These are phyloP conservation scores for Falco concolor DNA, from an alignment of 2,797 vertebrate genomes.

Conservation along the genomic window DNA sequence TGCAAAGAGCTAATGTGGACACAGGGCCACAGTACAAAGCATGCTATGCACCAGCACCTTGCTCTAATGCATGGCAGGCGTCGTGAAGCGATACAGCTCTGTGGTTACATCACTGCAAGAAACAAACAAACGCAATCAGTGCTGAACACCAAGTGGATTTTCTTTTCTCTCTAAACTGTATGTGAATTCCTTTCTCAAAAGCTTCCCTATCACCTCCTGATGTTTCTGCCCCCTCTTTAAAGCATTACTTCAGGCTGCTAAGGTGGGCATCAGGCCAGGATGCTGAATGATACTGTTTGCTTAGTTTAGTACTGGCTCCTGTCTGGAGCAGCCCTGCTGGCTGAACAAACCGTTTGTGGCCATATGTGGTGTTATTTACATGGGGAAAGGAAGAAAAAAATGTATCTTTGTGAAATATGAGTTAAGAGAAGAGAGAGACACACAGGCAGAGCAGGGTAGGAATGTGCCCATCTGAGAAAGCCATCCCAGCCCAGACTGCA, in stretches of 20 bases:
- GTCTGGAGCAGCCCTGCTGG: background rate
- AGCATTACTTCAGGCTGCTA: background rate
- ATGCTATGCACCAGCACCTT: background rate
- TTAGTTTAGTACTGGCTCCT: background rate
- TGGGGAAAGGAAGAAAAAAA: background rate
- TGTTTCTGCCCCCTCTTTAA: background rate
- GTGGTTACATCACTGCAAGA: background rate
- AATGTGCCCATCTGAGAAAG: background rate
- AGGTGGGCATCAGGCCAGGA: background rate
- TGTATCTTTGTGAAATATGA: background rate
- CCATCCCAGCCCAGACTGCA: rapidly evolving
- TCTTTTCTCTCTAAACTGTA: background rate
- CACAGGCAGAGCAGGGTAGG: background rate
- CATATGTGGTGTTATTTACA: background rate
- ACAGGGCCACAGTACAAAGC: background rate
- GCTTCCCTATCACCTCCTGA: background rate
- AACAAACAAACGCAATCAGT: background rate
- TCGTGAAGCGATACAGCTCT: rapidly evolving
- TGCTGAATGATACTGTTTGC: background rate
- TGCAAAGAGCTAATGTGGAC: background rate
- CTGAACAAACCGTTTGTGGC: background rate
- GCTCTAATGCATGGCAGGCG: rapidly evolving
- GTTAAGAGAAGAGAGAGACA: background rate
- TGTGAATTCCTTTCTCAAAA: background rate
- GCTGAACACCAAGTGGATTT: background rate